Percentiles rank a stretch among this genome's conserved stretches.
Conservation (phyloP, 2,888 invertebrate genomes). For the Agriotes lineatus region DNA sequence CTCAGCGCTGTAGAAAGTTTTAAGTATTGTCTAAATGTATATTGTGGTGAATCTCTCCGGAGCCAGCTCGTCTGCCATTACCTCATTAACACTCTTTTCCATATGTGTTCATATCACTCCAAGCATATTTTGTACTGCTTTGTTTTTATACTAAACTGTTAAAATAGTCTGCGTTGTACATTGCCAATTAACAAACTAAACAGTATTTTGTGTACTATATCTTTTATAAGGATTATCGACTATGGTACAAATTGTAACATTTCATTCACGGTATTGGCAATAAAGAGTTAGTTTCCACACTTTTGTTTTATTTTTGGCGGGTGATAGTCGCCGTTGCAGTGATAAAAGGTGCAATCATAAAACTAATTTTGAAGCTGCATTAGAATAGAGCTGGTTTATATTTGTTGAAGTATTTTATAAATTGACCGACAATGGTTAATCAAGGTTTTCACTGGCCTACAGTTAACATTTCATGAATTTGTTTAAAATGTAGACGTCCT, state of each 20-base stretch:
- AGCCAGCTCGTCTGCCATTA: conserved; percentile 58
- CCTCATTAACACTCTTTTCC: conserved; percentile 60
- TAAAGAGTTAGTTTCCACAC: conserved; percentile 67
- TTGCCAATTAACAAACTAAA: conserved; percentile 54
- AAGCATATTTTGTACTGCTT: conserved; percentile 59
- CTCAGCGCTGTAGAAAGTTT: conserved; percentile 35
- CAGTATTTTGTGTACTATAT: conserved; percentile 44
- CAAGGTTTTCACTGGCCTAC: no score
- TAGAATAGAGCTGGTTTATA: no score
- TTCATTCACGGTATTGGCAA: conserved; percentile 65
- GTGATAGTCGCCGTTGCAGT: no score
- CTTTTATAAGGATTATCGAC: conserved; percentile 44
- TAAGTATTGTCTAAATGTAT: conserved; percentile 56
- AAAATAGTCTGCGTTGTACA: conserved; percentile 51
- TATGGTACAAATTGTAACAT: conserved; percentile 62
- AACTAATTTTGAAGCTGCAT: no score
- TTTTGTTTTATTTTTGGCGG: conserved; percentile 15
- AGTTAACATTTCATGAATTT: no score
- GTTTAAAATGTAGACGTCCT: no score
- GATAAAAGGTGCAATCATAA: no score
- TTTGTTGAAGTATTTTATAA: no score
- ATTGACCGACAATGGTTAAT: no score
- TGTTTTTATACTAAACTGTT: conserved; percentile 55
- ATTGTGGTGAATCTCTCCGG: conserved; percentile 60
- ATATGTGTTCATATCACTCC: conserved; percentile 62